Evolutionary conservation across 37 sponge, comb jelly and placozoan genomes (phyloP), one percentile per base, ranked within the genome.

Genomic region (Bolinopsis microptera): DNA sequence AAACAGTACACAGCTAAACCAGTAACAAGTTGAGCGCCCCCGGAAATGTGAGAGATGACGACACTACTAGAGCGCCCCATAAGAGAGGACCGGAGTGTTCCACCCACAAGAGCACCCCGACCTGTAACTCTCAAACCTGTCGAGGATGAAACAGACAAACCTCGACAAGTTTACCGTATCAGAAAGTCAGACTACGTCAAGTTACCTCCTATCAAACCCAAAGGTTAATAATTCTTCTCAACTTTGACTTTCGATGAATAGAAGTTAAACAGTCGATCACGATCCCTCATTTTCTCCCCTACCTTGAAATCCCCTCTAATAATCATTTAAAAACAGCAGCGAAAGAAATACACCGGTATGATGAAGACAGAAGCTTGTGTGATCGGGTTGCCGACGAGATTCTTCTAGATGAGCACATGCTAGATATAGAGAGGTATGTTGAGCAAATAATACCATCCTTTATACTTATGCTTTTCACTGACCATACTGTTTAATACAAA

Each of bases 151-250:
- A 36, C 28, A 22, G 36, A 77, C 21, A 31, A 31, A 32, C 80
- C 80, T 35, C 34, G 80, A 33, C 80, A 77, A 34, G 32, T 77
- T 35, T 77, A 77, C 37, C 1, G 80, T 34, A 77, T 77, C 80
- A 77, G 36, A 36, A 77, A 34, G 21, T 77, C 80, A 35, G 80
- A 77, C 37, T 77, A 77, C 21, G 80, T 34, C 0, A 77, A 77
- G 80, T 32, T 77, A 32, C 80, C 80, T 16, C 80, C 80, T 1
- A 77, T 77, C 34, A 31, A 48, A 48, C 61, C 61, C 13, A 48
- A 48, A 48, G 61, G 61, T 48, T 48, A 13, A 48, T 48, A 18
- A 48, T 48, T 48, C 13, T 48, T 48, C 9, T 48, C 13, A 18
- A 48, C 13, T 48, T 48, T 48, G 61, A 18, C 61, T 18, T 48